Evolutionary conservation across 1,140 invertebrate genomes (phyloP), one percentile per base, ranked within the genome.

Genomic region (Helicoverpa zea): DNA sequence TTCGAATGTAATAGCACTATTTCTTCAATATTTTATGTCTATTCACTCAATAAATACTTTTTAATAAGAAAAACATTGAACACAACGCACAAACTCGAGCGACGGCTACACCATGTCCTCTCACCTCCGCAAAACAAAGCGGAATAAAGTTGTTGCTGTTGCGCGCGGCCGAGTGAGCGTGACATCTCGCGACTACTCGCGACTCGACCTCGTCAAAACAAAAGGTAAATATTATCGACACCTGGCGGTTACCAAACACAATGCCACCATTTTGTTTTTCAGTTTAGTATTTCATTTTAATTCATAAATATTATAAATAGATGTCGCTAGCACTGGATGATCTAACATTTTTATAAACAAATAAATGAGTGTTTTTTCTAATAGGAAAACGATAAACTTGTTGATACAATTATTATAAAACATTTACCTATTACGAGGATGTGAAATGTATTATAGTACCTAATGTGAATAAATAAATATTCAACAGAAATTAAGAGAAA

Each of bases 41-140:
- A 83, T 91, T 94, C 91, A 93, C 91, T 86, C 86, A 89, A 88
- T 86, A 91, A 90, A 89, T 89, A 86, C 82, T 83, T 87, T 88
- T 85, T 84, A 88, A 83, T 80, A 91, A 84, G 86, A 86, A 92
- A 92, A 92, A 94, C 91, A 92, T 92, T 91, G 87, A 90, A 92
- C 89, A 92, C 91, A 92, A 90, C 84, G 68, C 75, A 86, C 83
- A 81, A 87, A 88, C 76, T 77, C 83, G 75, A 82, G 72, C 79
- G 79, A 83, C 30, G 79, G 51, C 12, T 58, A 86, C 85, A 88
- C 85, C 68, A 91, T 89, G 92, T 92, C 92, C 91, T 92, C 87
- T 92, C 91, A 91, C 87, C 91, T 94, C 93, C 92, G 92, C 92
- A 94, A 94, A 94, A 94, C 92, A 94, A 94, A 94, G 92, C 92